Base-by-base conservation (phyloP, 2,113 vertebrate species). In the Paramormyrops kingsleyae region DNA sequence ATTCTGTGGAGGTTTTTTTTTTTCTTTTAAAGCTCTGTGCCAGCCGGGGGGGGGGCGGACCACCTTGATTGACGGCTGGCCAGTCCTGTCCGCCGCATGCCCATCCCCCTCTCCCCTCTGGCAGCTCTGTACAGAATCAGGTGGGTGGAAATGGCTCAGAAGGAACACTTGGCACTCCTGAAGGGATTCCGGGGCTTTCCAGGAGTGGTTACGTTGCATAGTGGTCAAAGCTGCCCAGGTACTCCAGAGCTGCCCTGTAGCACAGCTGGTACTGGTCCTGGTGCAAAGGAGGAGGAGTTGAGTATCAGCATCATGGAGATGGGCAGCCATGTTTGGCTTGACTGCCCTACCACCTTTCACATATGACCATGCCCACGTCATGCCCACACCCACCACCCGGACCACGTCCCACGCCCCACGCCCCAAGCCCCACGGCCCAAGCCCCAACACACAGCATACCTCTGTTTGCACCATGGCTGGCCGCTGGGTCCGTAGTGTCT, bases 211-310 rank as follows among this genome's bases (percentile, higher is more conserved):
- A 99, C 96, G 98, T 99, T 99, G 98, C 97, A 98, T 99, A 99
- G 98, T 99, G 97, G 95, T 99, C 98, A 21, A 99, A 99, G 96
- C 98, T 99, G 95, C 98, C 98, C 86, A 99, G 97, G 94, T 99
- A 99, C 95, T 99, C 98, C 96, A 99, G 95, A 50, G 98, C 98
- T 0, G 98, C 98, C 74, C 97, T 94, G 96, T 99, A 99, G 95
- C 98, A 99, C 95, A 99, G 95, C 94, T 98, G 98, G 93, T 99
- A 99, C 96, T 99, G 98, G 95, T 99, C 98, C 98, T 99, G 94
- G 62, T 92, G 31, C 83, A 90, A 84, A 59, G 56, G 90, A 8
- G 83, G 50, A 70, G 1, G 24, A 4, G 47, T 31, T 7, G 6
- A 12, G 44, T 47, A 24, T 84, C 83, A 84, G 83, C 1, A 42